Evolutionary conservation across 2,797 vertebrate genomes (phyloP).

Genomic region (Bovichtus variegatus): DNA sequence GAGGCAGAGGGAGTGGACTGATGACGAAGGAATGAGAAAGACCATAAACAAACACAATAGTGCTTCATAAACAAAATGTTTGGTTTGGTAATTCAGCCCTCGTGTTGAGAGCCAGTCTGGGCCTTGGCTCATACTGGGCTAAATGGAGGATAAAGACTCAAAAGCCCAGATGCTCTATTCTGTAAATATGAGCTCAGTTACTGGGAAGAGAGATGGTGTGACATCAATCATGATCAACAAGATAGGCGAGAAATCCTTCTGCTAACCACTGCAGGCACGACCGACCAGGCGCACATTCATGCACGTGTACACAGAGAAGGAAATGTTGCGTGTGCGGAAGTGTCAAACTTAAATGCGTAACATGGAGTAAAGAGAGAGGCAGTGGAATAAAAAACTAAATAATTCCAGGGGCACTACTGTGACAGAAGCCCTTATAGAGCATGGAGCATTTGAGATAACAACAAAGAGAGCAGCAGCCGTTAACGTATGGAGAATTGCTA

Average conservation of each 20-base stretch:
- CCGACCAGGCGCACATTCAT: neutral
- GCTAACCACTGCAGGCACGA: constrained; percentile 22
- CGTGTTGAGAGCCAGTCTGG: constrained; percentile 11
- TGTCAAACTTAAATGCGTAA: constrained; percentile 9
- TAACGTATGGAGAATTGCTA: constrained; percentile 26
- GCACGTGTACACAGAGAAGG: neutral
- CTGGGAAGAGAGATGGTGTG: constrained; percentile 41
- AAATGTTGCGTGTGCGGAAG: neutral
- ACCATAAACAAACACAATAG: constrained; percentile 26
- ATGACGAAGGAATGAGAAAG: constrained; percentile 21
- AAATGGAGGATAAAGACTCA: constrained; percentile 49
- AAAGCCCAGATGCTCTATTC: constrained; percentile 62
- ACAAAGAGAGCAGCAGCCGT: constrained; percentile 27
- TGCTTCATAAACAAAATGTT: constrained; percentile 27
- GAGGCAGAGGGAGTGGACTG: constrained; percentile 33
- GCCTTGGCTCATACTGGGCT: constrained; percentile 32
- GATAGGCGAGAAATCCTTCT: constrained; percentile 39
- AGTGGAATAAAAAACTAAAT: constrained; percentile 14
- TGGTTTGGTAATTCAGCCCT: constrained; percentile 6
- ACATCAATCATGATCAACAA: constrained; percentile 71
- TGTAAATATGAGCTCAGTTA: constrained; percentile 71
- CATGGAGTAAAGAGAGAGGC: neutral
- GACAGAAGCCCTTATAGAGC: constrained; percentile 23
- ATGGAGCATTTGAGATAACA: constrained; percentile 18
- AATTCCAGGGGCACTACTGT: constrained; percentile 1